Base-by-base conservation (phyloP, 2,888 invertebrate genomes). In the Meghimatium bilineatum region DNA sequence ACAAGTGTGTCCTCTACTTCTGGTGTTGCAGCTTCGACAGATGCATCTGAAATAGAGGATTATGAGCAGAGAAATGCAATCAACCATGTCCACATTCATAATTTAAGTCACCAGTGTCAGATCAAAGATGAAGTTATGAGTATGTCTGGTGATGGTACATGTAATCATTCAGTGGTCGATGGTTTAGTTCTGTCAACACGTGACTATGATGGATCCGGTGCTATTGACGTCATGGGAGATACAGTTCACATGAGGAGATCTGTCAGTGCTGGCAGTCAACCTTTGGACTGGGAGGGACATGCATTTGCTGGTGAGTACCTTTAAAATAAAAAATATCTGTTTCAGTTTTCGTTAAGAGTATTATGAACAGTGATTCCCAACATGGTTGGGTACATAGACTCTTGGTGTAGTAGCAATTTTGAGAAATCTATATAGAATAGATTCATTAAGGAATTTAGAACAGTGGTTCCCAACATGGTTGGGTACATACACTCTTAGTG, bases 221-320 rank as follows among this genome's bases (percentile, higher is more conserved):
- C 63, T 12, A 75, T 75, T 69, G 84, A 85, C 44, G 63, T 84
- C 69, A 60, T 67, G 71, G 83, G 63, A 38, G 84, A 84, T 67
- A 72, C 32, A 34, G 86, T 86, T 36, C 81, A 83, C 81, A 80
- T 87, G 83, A 56, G 85, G 52, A 76, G 84, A 17, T 80, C 86
- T 20, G 63, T 86, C 36, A 85, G 85, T 60, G 84, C 83, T 20
- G 84, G 81, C 20, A 82, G 67, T 71, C 72, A 84, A 17, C 79
- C 81, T 10, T 38, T 75, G 26, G 83, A 85, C 67, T 83, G 85
- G 86, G 85, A 85, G 67, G 75, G 75, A 26, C 83, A 83, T 78
- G 84, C 84, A 36, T 86, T 86, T 84, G 87, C 86, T 44, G 86
- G 87, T 87, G 52, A 80, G 86, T 56, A 77, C 60, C 6, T 26